These are phyloP conservation scores for Mongoloraphidia duomilia DNA, from an alignment of 2,888 invertebrate genomes.

Conservation along the genomic window DNA sequence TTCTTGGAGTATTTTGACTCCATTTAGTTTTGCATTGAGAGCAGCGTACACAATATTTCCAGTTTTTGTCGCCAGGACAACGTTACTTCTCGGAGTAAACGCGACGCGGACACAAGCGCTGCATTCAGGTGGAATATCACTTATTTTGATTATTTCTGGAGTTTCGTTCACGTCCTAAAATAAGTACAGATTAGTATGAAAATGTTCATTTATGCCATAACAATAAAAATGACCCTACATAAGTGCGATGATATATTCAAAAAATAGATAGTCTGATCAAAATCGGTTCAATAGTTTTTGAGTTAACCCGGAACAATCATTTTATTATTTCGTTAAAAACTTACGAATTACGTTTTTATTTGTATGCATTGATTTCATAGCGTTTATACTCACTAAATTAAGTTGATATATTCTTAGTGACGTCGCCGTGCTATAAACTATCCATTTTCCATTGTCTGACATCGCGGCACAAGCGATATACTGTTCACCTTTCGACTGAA, in stretches of 20 bases:
- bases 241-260: too few species aligned
- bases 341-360: too few species aligned
- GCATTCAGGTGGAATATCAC: slow-evolving; percentile 26
- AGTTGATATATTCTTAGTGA: slow-evolving; percentile 53
- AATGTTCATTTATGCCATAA: too few species aligned
- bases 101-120: slow-evolving; percentile 25
- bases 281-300: too few species aligned
- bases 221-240: too few species aligned
- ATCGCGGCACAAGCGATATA: slow-evolving; percentile 55
- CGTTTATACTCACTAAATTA: slow-evolving; percentile 31
- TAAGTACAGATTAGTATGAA: background rate
- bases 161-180: slow-evolving; percentile 18
- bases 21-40: too few species aligned
- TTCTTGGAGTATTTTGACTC: background rate
- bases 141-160: slow-evolving; percentile 24
- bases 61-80: slow-evolving; percentile 29
- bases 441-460: slow-evolving; percentile 53
- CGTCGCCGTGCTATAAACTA: slow-evolving; percentile 59
- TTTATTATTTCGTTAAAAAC: too few species aligned
- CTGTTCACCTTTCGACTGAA: slow-evolving; percentile 49
- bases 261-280: too few species aligned
- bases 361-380: too few species aligned
- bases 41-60: slow-evolving; percentile 21
- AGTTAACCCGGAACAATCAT: too few species aligned
- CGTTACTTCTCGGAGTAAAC: slow-evolving; percentile 29